Base-by-base conservation (phyloP, 1,140 invertebrate genomes). In the Hesperophylax magnus region DNA sequence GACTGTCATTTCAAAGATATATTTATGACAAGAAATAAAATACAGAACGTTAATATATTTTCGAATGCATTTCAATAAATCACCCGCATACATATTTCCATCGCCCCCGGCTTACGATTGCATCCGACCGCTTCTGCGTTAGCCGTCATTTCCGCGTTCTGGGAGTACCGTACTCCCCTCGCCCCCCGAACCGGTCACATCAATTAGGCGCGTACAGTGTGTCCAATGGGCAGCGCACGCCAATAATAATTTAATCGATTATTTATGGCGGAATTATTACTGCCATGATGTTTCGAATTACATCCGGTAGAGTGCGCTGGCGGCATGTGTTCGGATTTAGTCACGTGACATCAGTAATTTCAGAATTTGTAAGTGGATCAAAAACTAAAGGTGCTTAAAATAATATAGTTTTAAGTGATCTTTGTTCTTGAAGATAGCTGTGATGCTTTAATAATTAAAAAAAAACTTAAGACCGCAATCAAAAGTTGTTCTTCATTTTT, bases 241-340 rank as follows among this genome's bases (percentile, higher is more conserved):
- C 72, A 76, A 60, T 75, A 75, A 60, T 24, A 39, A 72, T 39
- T 76, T 61, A 76, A 76, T 76, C 72, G 72, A 75, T 75, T 75
- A 58, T 75, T 75, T 75, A 75, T 75, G 72, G 53, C 17, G 31
- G n/a, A 69, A 69, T 18, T 27, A 17, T 65, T n/a, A 31, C 56
- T 58, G 20, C n/a, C n/a, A 20, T 31, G 2, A 17, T 31, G 63
- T 31, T 31, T 18, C 20, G 20, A 17, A 58, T 58, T 58, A n/a
- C 15, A 11, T 65, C 24, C 24, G 18, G 61, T 17, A 17, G 63
- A 67, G 27, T 67, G 63, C 17, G 63, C n/a, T 58, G 17, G 63
- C 27, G 63, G 5, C 63, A 27, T 27, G 27, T 67, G 61, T 24
- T 27, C 7, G 24, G 15, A 58, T 58, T 58, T 20, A 18, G 56